Evolutionary conservation across 2,888 invertebrate genomes (phyloP), one percentile per base, ranked within the genome.

Genomic region (Plebejus anna): DNA sequence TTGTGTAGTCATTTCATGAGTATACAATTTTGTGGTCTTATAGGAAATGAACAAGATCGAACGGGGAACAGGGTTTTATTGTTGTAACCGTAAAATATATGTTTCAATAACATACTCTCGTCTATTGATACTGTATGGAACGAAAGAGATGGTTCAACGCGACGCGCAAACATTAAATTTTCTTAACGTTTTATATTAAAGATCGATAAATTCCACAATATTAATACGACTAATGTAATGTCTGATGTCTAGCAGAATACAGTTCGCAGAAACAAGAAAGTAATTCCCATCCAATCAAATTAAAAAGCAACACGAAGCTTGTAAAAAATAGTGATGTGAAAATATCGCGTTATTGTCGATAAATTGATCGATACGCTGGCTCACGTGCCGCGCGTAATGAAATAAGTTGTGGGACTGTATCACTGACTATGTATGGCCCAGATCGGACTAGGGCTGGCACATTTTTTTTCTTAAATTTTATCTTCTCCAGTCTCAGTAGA

Each of bases 341-440:
- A 76, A 55, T 75, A 61, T 75, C 11, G 59, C 75, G 47, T 78
- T 77, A 77, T 59, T 75, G 79, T 77, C 77, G 72, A 73, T 77
- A 78, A 75, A 76, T 77, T 77, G 77, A 79, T 80, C 80, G 79
- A 79, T 80, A 79, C 79, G 73, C 79, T 77, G 75, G 77, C 77
- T 81, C 82, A 82, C 83, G 83, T 76, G 51, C 76, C 70, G 32
- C 81, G 75, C 79, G 84, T 86, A 87, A 86, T 87, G 84, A 86
- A 86, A 86, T 86, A 85, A 86, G 84, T 86, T 85, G 83, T 78
- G 81, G 79, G 77, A 76, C 80, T 80, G 82, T 82, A 83, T 82
- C 81, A 81, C 78, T 82, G 77, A 55, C 16, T 76, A 76, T 32
- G 42, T 32, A 76, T 22, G 55, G 47, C 70, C 70, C 36, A 70